A percentile compares a stretch with the other conserved stretches of the same genome.
phyloP scores from a whole-genome alignment of 2,113 vertebrate species.

The Odocoileus hemionus region DNA sequence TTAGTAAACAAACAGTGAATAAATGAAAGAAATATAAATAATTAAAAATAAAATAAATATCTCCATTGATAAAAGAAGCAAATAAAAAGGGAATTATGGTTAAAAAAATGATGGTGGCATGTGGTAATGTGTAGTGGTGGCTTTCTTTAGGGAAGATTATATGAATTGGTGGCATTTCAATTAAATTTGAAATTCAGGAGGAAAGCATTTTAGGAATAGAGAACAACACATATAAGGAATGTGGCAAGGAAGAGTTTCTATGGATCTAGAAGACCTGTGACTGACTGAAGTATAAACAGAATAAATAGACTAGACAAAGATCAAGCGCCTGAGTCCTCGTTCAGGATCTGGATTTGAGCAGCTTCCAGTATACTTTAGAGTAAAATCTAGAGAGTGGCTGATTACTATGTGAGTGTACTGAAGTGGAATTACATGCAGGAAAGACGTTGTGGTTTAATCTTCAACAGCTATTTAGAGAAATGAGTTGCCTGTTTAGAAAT shows the following conservation, averaged over 20 bases:
- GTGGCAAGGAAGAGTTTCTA: neutral
- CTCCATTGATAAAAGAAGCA: neutral
- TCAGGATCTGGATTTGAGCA: neutral
- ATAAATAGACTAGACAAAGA: neutral
- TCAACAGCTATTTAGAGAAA: neutral
- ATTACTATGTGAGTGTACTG: neutral
- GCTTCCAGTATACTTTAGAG: neutral
- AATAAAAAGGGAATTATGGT: neutral
- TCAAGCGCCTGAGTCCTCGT: neutral
- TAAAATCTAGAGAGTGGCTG: neutral
- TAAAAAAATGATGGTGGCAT: neutral
- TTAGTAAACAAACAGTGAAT: neutral
- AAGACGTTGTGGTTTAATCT: neutral
- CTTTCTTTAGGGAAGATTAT: neutral
- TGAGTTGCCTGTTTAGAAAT: neutral
- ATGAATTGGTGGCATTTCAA: neutral
- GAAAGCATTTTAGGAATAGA: neutral
- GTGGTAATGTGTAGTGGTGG: neutral
- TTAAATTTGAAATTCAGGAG: neutral
- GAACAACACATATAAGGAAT: neutral
- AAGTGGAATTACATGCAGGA: neutral
- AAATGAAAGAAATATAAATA: neutral
- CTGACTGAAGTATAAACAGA: neutral
- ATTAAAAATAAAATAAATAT: neutral
- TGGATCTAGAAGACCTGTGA: neutral